Evolutionary conservation across 2,888 invertebrate species (phyloP).

Genomic region (Himalopsyche japonica): DNA sequence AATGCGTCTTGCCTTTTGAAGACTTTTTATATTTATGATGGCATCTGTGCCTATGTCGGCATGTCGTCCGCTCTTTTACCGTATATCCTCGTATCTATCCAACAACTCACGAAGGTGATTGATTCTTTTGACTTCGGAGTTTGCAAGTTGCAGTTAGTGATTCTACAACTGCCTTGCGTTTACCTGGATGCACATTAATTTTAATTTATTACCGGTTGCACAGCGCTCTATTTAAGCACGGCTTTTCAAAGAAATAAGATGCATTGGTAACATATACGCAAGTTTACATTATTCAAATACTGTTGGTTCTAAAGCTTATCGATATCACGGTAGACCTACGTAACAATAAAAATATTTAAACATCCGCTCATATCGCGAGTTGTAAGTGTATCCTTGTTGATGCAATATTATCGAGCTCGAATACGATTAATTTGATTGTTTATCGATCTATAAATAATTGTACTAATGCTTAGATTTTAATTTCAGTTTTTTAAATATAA

Average conservation of each 20-base stretch:
- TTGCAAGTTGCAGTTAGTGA: background rate
- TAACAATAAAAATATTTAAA: too few relatives aligned
- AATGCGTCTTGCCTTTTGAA: too few relatives aligned
- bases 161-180: background rate
- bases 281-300: background rate
- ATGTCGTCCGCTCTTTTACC: background rate
- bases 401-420: too few relatives aligned
- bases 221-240: background rate
- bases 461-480: too few relatives aligned
- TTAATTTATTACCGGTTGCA: conserved; percentile 23
- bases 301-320: background rate
- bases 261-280: background rate
- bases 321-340: too few relatives aligned
- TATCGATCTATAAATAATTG: too few relatives aligned
- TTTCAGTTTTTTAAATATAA: too few relatives aligned
- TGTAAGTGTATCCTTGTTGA: too few relatives aligned
- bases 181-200: conserved; percentile 24
- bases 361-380: too few relatives aligned
- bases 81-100: background rate
- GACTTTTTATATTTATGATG: background rate
- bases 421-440: too few relatives aligned
- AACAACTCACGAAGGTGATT: background rate
- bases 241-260: background rate
- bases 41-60: background rate
- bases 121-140: background rate